These are phyloP conservation scores for Machimus atricapillus DNA, from an alignment of 2,888 invertebrate genomes.

Conservation along the genomic window DNA sequence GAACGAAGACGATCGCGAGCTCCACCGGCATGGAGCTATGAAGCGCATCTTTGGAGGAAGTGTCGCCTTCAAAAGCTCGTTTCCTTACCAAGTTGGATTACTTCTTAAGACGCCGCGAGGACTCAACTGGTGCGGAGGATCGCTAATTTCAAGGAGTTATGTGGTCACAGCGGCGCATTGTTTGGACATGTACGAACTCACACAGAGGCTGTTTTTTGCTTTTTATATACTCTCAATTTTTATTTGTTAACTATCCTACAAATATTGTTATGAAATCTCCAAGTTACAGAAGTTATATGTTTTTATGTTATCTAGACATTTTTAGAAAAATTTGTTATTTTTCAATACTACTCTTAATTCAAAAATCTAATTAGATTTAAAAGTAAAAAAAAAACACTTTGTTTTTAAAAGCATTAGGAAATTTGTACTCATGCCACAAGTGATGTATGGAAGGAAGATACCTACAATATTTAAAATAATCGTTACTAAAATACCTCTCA, in stretches of 20 bases:
- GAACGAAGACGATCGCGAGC: neutral
- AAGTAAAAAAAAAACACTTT: too few relatives aligned
- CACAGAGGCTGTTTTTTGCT: neutral
- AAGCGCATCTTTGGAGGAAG: slow-evolving; percentile 44
- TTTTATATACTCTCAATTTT: neutral
- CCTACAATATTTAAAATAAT: neutral
- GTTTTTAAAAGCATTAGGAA: too few relatives aligned
- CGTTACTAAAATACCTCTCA: too few relatives aligned
- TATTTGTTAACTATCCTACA: neutral
- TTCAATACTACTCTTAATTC: too few relatives aligned
- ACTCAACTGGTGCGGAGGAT: slow-evolving; percentile 54
- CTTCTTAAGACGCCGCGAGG: slow-evolving; percentile 50
- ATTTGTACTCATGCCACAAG: too few relatives aligned
- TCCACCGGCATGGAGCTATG: slow-evolving; percentile 37
- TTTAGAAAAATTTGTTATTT: too few relatives aligned
- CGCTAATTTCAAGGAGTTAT: slow-evolving; percentile 52
- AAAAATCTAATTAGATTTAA: too few relatives aligned
- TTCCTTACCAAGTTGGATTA: slow-evolving; percentile 57
- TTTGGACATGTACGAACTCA: slow-evolving; percentile 50
- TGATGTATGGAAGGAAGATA: neutral
- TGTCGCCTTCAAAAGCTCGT: slow-evolving; percentile 49
- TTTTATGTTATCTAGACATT: too few relatives aligned
- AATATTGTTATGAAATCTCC: too few relatives aligned
- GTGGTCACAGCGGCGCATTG: slow-evolving; percentile 59
- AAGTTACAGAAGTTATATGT: too few relatives aligned